A percentile compares a stretch with the other conserved stretches of the same genome.
phyloP scores from a whole-genome alignment of 2,113 vertebrate genomes.

The Menura novaehollandiae region DNA sequence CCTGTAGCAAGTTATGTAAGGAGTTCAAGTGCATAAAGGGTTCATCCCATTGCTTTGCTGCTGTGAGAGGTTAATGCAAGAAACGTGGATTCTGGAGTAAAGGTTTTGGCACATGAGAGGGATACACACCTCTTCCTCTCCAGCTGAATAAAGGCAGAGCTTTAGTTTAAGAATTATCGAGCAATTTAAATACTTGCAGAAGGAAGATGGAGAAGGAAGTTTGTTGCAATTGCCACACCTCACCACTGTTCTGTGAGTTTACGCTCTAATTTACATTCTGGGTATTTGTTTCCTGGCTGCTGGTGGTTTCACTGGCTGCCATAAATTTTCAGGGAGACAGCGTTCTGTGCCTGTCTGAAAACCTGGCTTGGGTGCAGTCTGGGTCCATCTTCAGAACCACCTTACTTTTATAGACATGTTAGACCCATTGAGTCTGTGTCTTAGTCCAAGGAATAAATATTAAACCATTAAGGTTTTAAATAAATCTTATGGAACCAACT shows the following conservation, averaged over 20 bases:
- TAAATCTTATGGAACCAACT: neutral
- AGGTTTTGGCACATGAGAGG: neutral
- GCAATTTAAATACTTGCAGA: neutral
- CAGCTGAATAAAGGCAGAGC: neutral
- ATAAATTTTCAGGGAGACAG: neutral
- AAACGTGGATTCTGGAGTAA: neutral
- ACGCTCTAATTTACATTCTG: neutral
- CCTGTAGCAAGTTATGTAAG: neutral
- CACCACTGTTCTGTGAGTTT: neutral
- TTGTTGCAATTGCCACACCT: neutral
- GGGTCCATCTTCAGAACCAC: neutral
- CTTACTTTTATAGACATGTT: neutral
- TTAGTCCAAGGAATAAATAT: neutral
- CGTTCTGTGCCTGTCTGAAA: neutral
- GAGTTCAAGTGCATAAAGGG: neutral
- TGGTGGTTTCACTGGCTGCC: neutral
- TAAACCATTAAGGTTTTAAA: neutral
- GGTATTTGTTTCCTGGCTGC: neutral
- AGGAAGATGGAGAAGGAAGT: neutral
- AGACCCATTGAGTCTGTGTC: neutral
- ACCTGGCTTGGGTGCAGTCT: neutral
- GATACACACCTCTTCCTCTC: neutral
- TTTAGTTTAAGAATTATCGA: neutral
- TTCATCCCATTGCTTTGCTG: neutral
- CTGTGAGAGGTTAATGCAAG: neutral